Conservation (phyloP, 2,888 invertebrate species). For the Lysandra bellargus region DNA sequence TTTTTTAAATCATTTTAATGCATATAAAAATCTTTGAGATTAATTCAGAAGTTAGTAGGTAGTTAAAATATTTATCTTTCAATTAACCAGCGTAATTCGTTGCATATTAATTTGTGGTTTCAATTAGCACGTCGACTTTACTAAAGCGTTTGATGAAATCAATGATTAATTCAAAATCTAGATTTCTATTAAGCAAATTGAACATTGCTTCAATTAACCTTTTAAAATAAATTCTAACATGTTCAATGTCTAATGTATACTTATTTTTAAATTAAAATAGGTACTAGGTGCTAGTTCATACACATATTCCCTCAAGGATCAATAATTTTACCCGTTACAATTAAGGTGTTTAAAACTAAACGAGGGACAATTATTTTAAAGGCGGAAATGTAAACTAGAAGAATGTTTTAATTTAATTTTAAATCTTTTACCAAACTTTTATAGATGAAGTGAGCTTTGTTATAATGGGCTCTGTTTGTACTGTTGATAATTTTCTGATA, state of each 20-base stretch:
- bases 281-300: not conserved
- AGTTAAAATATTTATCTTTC: not conserved
- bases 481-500: too few species aligned
- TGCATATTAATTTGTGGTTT: slow-evolving; percentile 13
- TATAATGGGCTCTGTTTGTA: too few species aligned
- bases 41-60: not conserved
- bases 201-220: not conserved
- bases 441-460: too few species aligned
- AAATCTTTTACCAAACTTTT: not conserved
- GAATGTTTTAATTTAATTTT: not conserved
- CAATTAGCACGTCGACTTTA: not conserved
- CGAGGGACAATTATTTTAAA: not conserved
- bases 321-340: not conserved
- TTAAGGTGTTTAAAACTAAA: not conserved
- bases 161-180: not conserved
- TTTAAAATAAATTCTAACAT: not conserved
- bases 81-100: not conserved
- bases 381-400: not conserved
- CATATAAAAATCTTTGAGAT: not conserved
- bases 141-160: not conserved
- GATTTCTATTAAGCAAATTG: not conserved
- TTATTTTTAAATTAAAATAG: not conserved
- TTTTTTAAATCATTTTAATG: not conserved
- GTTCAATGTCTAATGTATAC: not conserved
- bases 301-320: not conserved